phyloP scores from a whole-genome alignment of 2,888 invertebrate genomes.

The Pheosia tremula region DNA sequence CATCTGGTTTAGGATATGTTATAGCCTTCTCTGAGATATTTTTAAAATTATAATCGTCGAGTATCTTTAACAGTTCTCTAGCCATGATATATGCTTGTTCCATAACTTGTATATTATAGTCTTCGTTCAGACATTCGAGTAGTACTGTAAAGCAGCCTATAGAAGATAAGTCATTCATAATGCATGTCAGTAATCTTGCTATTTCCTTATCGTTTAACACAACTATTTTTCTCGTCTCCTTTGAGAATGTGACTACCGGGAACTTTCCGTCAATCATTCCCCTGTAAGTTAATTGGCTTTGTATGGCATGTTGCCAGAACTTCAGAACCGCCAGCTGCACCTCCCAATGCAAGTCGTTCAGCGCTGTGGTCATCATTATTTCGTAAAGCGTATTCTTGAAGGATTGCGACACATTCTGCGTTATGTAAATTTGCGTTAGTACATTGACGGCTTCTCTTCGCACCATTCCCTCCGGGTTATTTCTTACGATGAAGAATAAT shows the following conservation, averaged over 20 bases:
- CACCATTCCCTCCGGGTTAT: constrained; percentile 88
- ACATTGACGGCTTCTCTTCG: constrained; percentile 86
- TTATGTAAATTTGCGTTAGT: constrained; percentile 84
- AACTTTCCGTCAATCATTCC: constrained; percentile 91
- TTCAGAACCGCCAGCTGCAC: constrained; percentile 87
- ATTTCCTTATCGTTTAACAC: constrained; percentile 86
- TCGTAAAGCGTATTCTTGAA: constrained; percentile 79
- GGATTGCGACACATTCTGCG: constrained; percentile 81
- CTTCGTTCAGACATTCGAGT: constrained; percentile 85
- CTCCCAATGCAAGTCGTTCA: constrained; percentile 90
- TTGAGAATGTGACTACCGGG: constrained; percentile 89
- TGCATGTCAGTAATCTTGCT: constrained; percentile 82
- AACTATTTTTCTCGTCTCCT: constrained; percentile 88
- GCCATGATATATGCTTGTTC: constrained; percentile 82
- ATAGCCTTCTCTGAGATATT: constrained; percentile 17
- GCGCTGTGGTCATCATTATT: constrained; percentile 85
- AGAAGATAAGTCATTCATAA: constrained; percentile 85
- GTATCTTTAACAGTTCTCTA: constrained; percentile 68
- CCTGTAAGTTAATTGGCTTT: constrained; percentile 66
- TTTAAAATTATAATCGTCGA: constrained; percentile 76
- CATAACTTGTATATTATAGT: constrained; percentile 87
- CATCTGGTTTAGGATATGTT: constrained; percentile 12
- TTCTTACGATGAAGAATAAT: constrained; percentile 80
- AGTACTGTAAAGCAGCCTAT: constrained; percentile 88
- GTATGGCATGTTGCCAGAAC: constrained; percentile 87